A percentile compares a stretch with the other conserved stretches of the same genome.
These are phyloP conservation scores for Harpegnathos saltator DNA, from an alignment of 1,140 invertebrate species.

Conservation along the genomic window DNA sequence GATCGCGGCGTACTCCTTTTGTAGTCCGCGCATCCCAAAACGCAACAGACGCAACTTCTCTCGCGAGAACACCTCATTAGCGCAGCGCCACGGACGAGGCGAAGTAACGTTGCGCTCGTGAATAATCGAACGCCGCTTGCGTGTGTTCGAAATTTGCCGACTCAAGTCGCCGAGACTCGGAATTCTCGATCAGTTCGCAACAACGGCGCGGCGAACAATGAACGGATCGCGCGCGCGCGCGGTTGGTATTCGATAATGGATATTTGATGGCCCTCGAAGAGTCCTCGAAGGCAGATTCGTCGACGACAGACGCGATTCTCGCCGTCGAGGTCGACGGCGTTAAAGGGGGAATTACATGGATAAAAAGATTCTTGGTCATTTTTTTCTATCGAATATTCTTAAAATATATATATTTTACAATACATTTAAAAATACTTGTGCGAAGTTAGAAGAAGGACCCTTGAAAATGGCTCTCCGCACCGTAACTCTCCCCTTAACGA, in stretches of 20 bases:
- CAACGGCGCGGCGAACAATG: neutral
- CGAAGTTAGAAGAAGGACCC: no score
- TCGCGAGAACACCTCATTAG: neutral
- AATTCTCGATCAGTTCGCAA: neutral
- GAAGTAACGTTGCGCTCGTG: neutral
- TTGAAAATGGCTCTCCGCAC: no score
- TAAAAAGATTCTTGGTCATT: no score
- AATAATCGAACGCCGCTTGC: neutral
- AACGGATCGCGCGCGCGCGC: neutral
- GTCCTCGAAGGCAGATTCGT: neutral
- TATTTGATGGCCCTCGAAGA: neutral
- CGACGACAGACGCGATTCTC: constrained; percentile 2
- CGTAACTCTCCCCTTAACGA: no score
- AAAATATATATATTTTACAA: no score
- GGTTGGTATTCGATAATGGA: constrained; percentile 5
- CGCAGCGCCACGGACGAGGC: neutral
- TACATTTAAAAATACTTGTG: no score
- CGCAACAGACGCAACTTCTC: neutral
- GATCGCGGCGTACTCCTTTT: neutral
- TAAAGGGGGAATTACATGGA: no score
- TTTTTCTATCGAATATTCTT: no score
- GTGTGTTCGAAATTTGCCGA: neutral
- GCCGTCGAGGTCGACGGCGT: neutral
- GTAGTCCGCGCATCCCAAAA: neutral
- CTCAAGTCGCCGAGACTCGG: neutral